Conservation (phyloP, 2,888 invertebrate genomes). For the Zonitis immaculata region DNA sequence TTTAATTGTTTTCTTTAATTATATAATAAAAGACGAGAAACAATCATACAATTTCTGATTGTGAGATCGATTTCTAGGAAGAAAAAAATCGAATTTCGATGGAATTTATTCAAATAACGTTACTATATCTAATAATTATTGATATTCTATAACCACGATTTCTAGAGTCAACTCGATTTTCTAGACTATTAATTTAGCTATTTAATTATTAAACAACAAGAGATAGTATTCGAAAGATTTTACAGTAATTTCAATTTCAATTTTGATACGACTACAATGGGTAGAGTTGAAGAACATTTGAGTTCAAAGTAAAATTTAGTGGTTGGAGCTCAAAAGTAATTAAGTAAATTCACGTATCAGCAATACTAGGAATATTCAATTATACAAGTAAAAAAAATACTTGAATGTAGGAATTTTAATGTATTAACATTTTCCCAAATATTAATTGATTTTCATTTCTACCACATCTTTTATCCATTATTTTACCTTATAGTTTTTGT, state of each 20-base stretch:
- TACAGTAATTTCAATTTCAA: slow-evolving; percentile 9
- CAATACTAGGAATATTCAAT: slow-evolving; percentile 3
- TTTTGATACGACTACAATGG: neutral
- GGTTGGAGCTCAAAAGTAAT: slow-evolving; percentile 9
- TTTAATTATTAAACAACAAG: neutral
- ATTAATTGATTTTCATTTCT: neutral
- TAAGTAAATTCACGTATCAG: slow-evolving; percentile 8
- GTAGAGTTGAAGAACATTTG: slow-evolving; percentile 8
- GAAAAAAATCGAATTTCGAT: neutral
- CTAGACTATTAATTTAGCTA: neutral
- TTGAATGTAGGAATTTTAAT: too few relatives aligned
- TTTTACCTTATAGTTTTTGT: too few relatives aligned
- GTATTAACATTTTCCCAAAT: neutral
- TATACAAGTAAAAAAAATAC: slow-evolving; percentile 6
- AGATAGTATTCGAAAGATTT: neutral
- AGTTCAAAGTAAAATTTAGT: slow-evolving; percentile 8
- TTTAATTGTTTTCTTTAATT: slow-evolving; percentile 12
- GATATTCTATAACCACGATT: neutral
- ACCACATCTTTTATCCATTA: too few relatives aligned
- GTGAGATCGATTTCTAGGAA: too few relatives aligned
- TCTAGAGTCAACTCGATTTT: neutral
- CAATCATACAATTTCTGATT: too few relatives aligned
- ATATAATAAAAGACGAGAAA: neutral
- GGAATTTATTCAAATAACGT: neutral
- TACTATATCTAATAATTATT: neutral